Evolutionary conservation across 2,888 invertebrate species (phyloP).

Genomic region (Dinocampus coccinellae): DNA sequence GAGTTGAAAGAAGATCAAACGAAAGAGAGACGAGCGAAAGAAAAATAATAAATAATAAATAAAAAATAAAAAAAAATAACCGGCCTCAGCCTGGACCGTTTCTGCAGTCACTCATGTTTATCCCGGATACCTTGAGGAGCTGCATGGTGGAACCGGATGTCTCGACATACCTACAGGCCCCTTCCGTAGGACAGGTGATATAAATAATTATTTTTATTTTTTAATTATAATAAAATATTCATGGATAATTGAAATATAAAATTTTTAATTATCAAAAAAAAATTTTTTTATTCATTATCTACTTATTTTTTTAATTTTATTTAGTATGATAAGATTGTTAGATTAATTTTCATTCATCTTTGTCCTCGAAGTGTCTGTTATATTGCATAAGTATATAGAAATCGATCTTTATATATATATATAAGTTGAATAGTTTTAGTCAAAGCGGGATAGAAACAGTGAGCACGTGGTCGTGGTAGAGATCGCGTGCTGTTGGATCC

Average conservation of each 20-base stretch:
- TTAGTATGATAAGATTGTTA: background rate
- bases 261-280: too few species aligned
- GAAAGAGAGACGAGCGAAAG: too few species aligned
- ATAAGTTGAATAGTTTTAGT: conserved; percentile 17
- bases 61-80: conserved; percentile 36
- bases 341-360: background rate
- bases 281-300: background rate
- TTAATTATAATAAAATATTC: background rate
- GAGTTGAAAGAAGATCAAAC: too few species aligned
- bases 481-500: conserved; percentile 23
- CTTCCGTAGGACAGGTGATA: conserved; percentile 92
- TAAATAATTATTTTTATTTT: conserved; percentile 19
- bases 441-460: background rate
- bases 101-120: conserved; percentile 83
- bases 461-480: conserved; percentile 25
- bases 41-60: too few species aligned
- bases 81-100: conserved; percentile 61
- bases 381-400: background rate
- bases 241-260: too few species aligned
- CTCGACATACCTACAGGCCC: conserved; percentile 93
- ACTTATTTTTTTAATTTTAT: background rate
- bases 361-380: background rate
- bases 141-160: conserved; percentile 97
- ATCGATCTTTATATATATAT: background rate
- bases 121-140: conserved; percentile 93